Percentiles rank a stretch among this genome's conserved stretches.
Conservation (phyloP, 2,113 vertebrate species). For the Oxygymnocypris stewartii region DNA sequence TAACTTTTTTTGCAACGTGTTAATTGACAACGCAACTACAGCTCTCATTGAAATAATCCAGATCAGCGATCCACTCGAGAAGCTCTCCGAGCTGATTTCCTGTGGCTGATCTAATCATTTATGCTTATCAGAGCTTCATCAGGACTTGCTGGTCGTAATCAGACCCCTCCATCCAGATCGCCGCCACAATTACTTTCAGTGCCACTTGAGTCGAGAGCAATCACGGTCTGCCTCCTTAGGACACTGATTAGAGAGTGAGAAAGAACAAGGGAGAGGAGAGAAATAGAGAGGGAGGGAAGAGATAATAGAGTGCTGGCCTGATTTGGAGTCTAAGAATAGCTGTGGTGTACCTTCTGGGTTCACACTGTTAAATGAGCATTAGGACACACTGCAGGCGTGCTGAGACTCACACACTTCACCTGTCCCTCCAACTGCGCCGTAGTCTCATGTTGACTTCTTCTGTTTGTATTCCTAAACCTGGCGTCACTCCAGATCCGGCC, state of each 20-base stretch:
- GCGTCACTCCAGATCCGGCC: background rate
- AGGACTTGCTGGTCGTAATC: slow-evolving; percentile 34
- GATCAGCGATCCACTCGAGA: slow-evolving; percentile 13
- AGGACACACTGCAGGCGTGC: slow-evolving; percentile 18
- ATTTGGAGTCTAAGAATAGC: slow-evolving; percentile 67
- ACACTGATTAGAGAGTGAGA: slow-evolving; percentile 45
- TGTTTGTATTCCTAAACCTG: slow-evolving; percentile 9
- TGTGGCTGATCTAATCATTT: slow-evolving; percentile 37
- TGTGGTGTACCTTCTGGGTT: slow-evolving; percentile 48
- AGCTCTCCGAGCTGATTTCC: slow-evolving; percentile 18
- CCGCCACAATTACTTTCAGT: background rate
- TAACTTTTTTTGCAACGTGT: background rate
- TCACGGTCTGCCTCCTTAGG: slow-evolving; percentile 20
- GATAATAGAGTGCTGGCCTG: slow-evolving; percentile 59
- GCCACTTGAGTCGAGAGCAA: slow-evolving; percentile 23
- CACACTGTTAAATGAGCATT: slow-evolving; percentile 42
- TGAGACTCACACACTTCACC: slow-evolving; percentile 28
- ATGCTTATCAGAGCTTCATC: slow-evolving; percentile 35
- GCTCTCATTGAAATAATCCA: slow-evolving; percentile 6
- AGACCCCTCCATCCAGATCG: slow-evolving; percentile 40
- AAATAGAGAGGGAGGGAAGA: slow-evolving; percentile 1
- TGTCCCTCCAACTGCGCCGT: background rate
- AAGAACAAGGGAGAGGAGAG: slow-evolving; percentile 28
- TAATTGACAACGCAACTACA: background rate
- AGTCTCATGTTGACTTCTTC: background rate